These are phyloP conservation scores for Asobara japonica DNA, from an alignment of 1,140 invertebrate species.

Conservation along the genomic window DNA sequence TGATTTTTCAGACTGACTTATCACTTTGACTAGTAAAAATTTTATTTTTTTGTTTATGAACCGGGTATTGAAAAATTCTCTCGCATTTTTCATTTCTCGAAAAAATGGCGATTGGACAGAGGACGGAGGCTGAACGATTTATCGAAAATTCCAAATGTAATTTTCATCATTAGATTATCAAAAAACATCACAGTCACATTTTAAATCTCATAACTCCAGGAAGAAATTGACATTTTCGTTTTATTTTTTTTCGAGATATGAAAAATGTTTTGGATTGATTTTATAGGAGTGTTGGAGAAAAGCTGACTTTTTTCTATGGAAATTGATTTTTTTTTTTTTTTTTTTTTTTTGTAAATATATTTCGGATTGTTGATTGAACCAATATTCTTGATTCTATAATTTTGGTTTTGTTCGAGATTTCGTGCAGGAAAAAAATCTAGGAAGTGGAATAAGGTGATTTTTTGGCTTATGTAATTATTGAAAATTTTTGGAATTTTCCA, in stretches of 20 bases:
- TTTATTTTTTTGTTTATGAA: no score
- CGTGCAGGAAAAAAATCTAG: no score
- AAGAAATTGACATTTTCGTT: conserved; percentile 28
- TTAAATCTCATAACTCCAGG: conserved; percentile 44
- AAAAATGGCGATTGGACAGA: background rate
- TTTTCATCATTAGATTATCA: conserved; percentile 47
- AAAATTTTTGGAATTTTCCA: no score
- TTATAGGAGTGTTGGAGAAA: no score
- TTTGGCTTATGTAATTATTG: no score
- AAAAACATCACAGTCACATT: conserved; percentile 59
- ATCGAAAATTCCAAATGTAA: conserved; percentile 8
- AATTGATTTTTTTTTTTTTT: background rate
- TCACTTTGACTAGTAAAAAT: no score
- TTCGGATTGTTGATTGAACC: no score
- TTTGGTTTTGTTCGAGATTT: no score
- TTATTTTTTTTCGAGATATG: conserved; percentile 1
- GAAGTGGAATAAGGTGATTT: no score
- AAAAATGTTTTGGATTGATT: conserved; percentile 8
- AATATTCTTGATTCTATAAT: no score
- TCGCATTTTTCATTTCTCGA: background rate
- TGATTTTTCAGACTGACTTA: no score
- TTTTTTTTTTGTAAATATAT: no score
- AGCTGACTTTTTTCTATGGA: background rate
- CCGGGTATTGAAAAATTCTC: background rate
- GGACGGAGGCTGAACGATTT: conserved; percentile 6